Evolutionary conservation across 2,888 invertebrate genomes (phyloP).

Genomic region (Drosophila helvetica): DNA sequence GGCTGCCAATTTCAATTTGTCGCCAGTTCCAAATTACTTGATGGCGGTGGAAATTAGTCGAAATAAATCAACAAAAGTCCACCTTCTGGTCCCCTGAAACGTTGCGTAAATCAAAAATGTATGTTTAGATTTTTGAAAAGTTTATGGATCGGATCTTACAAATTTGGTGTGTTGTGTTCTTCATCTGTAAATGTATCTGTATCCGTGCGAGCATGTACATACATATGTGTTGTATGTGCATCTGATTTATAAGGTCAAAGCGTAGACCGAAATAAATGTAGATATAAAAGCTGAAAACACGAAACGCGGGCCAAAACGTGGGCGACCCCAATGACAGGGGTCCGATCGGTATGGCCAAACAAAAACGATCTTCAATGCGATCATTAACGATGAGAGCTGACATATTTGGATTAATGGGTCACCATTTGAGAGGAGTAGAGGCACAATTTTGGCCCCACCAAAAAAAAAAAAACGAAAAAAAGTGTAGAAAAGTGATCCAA

Average conservation of each 20-base stretch:
- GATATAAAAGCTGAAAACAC: conserved; percentile 46
- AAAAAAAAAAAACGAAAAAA: background rate
- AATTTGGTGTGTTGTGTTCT: conserved; percentile 46
- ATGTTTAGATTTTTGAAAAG: conserved; percentile 58
- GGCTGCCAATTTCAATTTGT: conserved; percentile 63
- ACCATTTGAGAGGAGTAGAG: conserved; percentile 31
- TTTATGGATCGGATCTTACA: conserved; percentile 58
- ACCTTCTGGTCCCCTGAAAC: background rate
- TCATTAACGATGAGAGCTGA: conserved; percentile 65
- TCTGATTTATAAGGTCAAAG: conserved; percentile 74
- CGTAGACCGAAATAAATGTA: conserved; percentile 58
- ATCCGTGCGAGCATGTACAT: conserved; percentile 8
- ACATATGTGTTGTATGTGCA: no score
- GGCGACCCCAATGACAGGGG: conserved; percentile 63
- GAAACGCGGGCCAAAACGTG: conserved; percentile 62
- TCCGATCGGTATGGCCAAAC: conserved; percentile 41
- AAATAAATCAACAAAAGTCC: conserved; percentile 63
- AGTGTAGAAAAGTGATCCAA: background rate
- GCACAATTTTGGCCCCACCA: conserved; percentile 6
- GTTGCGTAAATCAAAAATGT: conserved; percentile 76
- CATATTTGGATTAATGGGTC: conserved; percentile 73
- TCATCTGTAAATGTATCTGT: background rate
- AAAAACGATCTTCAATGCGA: conserved; percentile 39
- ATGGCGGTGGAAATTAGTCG: conserved; percentile 62
- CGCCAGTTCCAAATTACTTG: conserved; percentile 56